Evolutionary conservation across 2,113 vertebrate species (phyloP), one percentile per base, ranked within the genome.

Genomic region (Prunella fulvescens): DNA sequence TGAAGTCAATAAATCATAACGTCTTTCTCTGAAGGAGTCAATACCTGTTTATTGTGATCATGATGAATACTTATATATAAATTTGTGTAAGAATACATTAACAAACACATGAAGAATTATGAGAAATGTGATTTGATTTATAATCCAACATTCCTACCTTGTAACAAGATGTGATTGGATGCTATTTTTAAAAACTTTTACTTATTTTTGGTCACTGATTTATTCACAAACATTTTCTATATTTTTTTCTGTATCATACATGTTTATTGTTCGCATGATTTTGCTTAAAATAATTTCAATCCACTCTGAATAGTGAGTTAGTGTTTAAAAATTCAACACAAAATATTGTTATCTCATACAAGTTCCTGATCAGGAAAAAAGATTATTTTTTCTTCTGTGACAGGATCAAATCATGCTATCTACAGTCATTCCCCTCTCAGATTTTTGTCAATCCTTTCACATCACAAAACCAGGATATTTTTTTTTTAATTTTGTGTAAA

Each of bases 21-120:
- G 29, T 31, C 26, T 77, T 88, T 86, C 35, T 83, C 47, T 51
- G 31, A 88, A 83, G 35, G 10, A 86, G 50, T 91, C 72, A 93
- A 83, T 81, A 92, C 5, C 6, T 3, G 14, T 9, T 86, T 88
- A 35, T 15, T 62, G 19, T 42, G 14, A 88, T 19, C 62, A 39
- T 51, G 19, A 77, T 50, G 20, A 66, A 88, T 24, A 45, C 5
- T 54, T 51, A 33, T 8, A 47, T 23, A 29, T 24, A 51, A 20
- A 33, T 54, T 69, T 53, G 3, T 80, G 39, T 35, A 57, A 45
- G 33, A 92, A 76, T 40, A 44, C 15, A 22, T 22, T 57, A 6
- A 8, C 4, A 83, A 86, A 71, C 3, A 47, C 6, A 28, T 26
- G 12, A 76, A 61, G 8, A 80, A 78, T 42, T 39, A 24, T 35